Base-by-base conservation (phyloP, 2,888 invertebrate genomes). In the Coelopa pilipes region DNA sequence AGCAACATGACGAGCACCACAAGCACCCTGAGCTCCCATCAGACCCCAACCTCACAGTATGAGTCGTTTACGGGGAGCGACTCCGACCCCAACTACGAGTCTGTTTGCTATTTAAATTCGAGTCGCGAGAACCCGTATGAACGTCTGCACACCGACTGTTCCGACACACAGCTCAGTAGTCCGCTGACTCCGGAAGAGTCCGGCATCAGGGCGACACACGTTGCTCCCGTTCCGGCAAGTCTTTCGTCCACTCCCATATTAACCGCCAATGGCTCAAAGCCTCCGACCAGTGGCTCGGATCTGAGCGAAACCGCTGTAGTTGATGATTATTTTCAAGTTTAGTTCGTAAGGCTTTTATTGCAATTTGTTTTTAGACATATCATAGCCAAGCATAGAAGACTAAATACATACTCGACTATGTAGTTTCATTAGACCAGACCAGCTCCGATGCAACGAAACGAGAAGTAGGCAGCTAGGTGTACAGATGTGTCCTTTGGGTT, bases 71-170 rank as follows among this genome's bases (percentile, higher is more conserved):
- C 92, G 0, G 93, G 92, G 77, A 94, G 93, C 82, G 94, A 94
- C 84, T 92, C 92, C 0, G 94, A 94, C 88, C 94, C 94, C 0
- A 94, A 94, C 84, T 95, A 95, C 81, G 94, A 95, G 84, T 94
- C 93, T 78, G 94, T 95, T 0, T 93, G 92, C 79, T 94, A 93
- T 86, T 89, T 92, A 80, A 92, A 92, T 75, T 11, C 69, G 21
- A 79, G 76, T 9, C 79, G 78, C 17, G 92, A 92, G 69, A 92
- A 93, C 68, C 93, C 93, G 0, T 93, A 93, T 75, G 93, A 93
- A 81, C 89, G 90, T 79, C 88, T 92, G 15, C 87, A 89, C 60
- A 88, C 87, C 34, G 89, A 88, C 34, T 78, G 82, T 75, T 82
- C 85, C 24, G 85, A 82, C 53, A 83, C 85, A n/a, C 82, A 82